Evolutionary conservation across 2,797 vertebrate species (phyloP), one percentile per base, ranked within the genome.

Genomic region (Dryobates pubescens): DNA sequence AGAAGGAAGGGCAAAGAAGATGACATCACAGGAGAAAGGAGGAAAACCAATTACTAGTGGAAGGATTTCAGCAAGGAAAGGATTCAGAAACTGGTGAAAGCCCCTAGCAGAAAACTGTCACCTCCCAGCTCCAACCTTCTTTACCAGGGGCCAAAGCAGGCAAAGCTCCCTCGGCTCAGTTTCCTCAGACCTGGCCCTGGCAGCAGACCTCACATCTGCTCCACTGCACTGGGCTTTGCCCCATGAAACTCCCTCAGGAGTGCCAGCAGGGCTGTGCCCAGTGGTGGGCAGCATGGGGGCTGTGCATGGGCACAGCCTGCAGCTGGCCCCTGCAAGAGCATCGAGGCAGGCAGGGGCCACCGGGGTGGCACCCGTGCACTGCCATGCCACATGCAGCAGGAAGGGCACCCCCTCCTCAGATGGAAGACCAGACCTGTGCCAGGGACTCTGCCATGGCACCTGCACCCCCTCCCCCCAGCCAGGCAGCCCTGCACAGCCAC

Each of bases 291-390:
- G 7, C 6, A 0, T 1, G 0, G 14, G 27, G 24, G n/a, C 38
- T 51, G 43, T 0, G 1, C 8, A 8, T 1, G 5, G 36, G 20
- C 23, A 49, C 4, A 5, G 45, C 47, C 34, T 0, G 3, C n/a
- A 0, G 1, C 49, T 1, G 3, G n/a, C 41, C 20, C 24, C 41
- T 4, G 20, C 1, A 0, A n/a, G 30, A 36, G 58, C 1, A 1
- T 26, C 0, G 4, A 30, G 38, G 4, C 9, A 13, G 29, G 54
- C 4, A 6, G 20, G 30, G 53, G 41, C 13, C 13, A 13, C 1
- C 1, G 17, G 7, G 27, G 8, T 17, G 38, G 58, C 80, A 74
- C 29, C 5, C 0, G 0, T 7, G 22, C 22, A 10, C 3, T 5
- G 56, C 62, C 45, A 6, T 3, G 36, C 27, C 36, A 32, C 51